These are phyloP conservation scores for Rapana venosa DNA, from an alignment of 2,888 invertebrate genomes.

Conservation along the genomic window DNA sequence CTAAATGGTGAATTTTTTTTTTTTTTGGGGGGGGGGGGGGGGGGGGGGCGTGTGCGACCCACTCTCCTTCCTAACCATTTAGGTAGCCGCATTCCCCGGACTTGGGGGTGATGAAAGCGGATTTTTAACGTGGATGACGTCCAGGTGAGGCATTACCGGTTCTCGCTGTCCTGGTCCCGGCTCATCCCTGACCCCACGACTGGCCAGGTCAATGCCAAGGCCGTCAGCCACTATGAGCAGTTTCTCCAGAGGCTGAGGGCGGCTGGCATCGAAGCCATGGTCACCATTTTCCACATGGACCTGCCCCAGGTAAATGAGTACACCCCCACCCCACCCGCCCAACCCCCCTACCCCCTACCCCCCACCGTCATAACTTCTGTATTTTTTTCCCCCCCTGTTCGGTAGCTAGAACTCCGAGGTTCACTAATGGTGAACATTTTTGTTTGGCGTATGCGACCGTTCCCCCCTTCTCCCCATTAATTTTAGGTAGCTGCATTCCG, in stretches of 20 bases:
- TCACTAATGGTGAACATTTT: too few species aligned
- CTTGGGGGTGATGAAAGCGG: neutral
- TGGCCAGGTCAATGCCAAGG: conserved; percentile 81
- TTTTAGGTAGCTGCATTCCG: too few species aligned
- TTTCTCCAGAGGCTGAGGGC: conserved; percentile 85
- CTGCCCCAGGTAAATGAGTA: conserved; percentile 70
- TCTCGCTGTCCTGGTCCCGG: conserved; percentile 85
- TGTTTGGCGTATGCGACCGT: too few species aligned
- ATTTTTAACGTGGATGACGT: too few species aligned
- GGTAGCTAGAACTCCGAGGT: too few species aligned
- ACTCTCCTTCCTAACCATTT: too few species aligned
- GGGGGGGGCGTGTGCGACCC: too few species aligned
- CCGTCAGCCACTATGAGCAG: conserved; percentile 87
- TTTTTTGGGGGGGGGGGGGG: too few species aligned
- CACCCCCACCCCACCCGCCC: neutral
- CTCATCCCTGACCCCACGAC: conserved; percentile 84
- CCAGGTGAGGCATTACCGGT: conserved; percentile 75
- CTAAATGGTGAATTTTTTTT: too few species aligned
- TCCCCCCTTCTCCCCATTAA: too few species aligned
- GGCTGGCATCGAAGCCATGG: conserved; percentile 82
- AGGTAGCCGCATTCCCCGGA: neutral
- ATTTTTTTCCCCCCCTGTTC: too few species aligned
- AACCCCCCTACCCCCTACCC: neutral
- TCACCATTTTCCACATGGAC: conserved; percentile 81
- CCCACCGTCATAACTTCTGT: neutral